Evolutionary conservation across 1,140 invertebrate species (phyloP), one percentile per base, ranked within the genome.

Genomic region (Trissolcus basalis): DNA sequence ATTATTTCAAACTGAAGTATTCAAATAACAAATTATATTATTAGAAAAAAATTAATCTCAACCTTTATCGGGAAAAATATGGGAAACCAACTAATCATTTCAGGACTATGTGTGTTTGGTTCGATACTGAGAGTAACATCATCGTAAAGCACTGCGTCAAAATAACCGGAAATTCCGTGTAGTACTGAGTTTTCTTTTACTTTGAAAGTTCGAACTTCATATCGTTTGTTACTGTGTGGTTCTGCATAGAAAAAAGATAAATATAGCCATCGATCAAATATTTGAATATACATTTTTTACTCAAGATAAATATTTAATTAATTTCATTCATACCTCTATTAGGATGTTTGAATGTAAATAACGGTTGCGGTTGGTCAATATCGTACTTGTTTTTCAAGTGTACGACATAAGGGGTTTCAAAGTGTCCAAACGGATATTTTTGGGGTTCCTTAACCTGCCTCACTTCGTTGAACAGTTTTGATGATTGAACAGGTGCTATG

Each of bases 41-140:
- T 43, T 44, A 3, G 6, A 3, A 6, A 27, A 27, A 27, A 27
- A 27, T 27, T 27, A 27, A 27, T 27, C 6, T 85, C 85, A 90
- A 95, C 94, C 86, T 91, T 91, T 13, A 98, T 91, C 19, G 97
- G 97, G 84, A 98, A 98, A 73, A 95, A 95, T 54, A 98, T 96
- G 10, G 97, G 97, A 85, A 99, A 99, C 98, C 98, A 99, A 75
- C 96, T 97, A 78, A 97, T 96, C 96, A 99, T 97, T 81, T 94
- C 94, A 3, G 91, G 90, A 35, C 96, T 96, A 83, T 97, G 94
- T 4, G 94, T 96, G 12, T 91, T 88, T 4, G 97, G 97, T 75
- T 95, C 91, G 82, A 97, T 99, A 83, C 97, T 98, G 8, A 99
- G 89, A 36, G 88, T 93, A 43, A 98, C 91, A 83, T 96, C 91